Evolutionary conservation across 2,113 vertebrate species (phyloP).

Genomic region (Ellobius talpinus): DNA sequence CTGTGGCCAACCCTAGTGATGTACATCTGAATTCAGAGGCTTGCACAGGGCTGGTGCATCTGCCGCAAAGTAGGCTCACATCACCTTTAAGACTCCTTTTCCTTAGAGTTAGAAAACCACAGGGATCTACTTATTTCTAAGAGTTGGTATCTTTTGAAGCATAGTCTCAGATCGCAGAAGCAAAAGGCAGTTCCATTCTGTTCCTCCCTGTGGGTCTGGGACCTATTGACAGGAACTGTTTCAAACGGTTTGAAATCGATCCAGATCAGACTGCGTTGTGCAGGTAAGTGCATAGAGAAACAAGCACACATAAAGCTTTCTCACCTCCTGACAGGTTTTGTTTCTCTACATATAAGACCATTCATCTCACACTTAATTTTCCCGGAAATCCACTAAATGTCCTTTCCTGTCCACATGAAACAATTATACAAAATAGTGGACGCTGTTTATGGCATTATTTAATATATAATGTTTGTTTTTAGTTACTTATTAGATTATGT

Average conservation of each 20-base stretch:
- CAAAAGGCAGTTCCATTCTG: not conserved
- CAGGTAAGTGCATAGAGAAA: slow-evolving; percentile 4
- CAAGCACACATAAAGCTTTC: not conserved
- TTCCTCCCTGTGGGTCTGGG: not conserved
- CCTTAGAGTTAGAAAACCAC: slow-evolving; percentile 21
- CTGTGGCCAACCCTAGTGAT: fast-evolving
- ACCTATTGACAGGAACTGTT: slow-evolving; percentile 19
- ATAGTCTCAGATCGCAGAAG: slow-evolving; percentile 24
- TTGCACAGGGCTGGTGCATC: not conserved
- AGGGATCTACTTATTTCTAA: slow-evolving; percentile 27
- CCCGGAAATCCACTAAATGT: slow-evolving; percentile 42
- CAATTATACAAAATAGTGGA: slow-evolving; percentile 45
- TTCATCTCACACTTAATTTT: slow-evolving; percentile 39
- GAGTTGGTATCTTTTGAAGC: slow-evolving; percentile 51
- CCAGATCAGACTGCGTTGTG: slow-evolving; percentile 18
- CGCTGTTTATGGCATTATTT: slow-evolving; percentile 54
- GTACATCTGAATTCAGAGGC: not conserved
- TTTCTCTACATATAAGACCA: not conserved
- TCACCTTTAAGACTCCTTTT: slow-evolving; percentile 20
- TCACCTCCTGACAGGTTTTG: not conserved
- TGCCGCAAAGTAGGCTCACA: not conserved
- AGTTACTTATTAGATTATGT: not conserved
- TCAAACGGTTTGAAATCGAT: not conserved
- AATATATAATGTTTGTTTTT: slow-evolving; percentile 59
- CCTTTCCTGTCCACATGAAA: not conserved